Conservation (phyloP, 2,888 invertebrate species). For the Platerodrilus igneus region DNA sequence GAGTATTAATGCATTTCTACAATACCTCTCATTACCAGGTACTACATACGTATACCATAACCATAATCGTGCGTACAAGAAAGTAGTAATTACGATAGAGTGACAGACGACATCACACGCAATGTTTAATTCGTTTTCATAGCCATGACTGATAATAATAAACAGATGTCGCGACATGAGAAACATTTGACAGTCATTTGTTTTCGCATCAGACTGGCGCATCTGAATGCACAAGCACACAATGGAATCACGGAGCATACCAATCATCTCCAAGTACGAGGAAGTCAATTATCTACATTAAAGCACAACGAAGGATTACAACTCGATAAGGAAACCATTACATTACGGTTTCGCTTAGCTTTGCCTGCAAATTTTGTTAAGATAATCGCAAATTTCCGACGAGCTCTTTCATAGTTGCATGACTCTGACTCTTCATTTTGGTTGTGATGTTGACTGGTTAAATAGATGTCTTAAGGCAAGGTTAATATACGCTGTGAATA, state of each 20-base stretch:
- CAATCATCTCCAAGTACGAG: slow-evolving; percentile 19
- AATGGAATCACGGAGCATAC: slow-evolving; percentile 21
- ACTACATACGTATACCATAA: too few relatives aligned
- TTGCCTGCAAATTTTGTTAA: slow-evolving; percentile 20
- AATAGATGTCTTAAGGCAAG: too few relatives aligned
- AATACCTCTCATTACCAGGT: too few relatives aligned
- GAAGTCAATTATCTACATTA: slow-evolving; percentile 23
- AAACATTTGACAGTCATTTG: slow-evolving; percentile 33
- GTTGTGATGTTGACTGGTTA: too few relatives aligned
- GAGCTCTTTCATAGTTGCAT: too few relatives aligned
- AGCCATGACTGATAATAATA: slow-evolving; percentile 29
- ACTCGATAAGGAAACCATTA: slow-evolving; percentile 22
- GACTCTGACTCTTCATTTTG: too few relatives aligned
- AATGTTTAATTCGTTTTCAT: slow-evolving; percentile 29
- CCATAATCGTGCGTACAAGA: too few relatives aligned
- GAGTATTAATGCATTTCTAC: too few relatives aligned
- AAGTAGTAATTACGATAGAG: too few relatives aligned
- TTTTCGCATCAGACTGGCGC: slow-evolving; percentile 25
- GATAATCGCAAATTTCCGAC: slow-evolving; percentile 22
- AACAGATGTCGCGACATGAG: slow-evolving; percentile 29
- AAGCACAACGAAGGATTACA: slow-evolving; percentile 11
- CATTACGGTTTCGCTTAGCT: slow-evolving; percentile 12
- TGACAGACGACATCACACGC: slow-evolving; percentile 28
- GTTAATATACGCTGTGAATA: too few relatives aligned
- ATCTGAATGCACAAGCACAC: slow-evolving; percentile 21